A percentile compares a stretch with the other conserved stretches of the same genome.
These are phyloP conservation scores for Strigops habroptila DNA, from an alignment of 2,113 vertebrate genomes.

Conservation along the genomic window DNA sequence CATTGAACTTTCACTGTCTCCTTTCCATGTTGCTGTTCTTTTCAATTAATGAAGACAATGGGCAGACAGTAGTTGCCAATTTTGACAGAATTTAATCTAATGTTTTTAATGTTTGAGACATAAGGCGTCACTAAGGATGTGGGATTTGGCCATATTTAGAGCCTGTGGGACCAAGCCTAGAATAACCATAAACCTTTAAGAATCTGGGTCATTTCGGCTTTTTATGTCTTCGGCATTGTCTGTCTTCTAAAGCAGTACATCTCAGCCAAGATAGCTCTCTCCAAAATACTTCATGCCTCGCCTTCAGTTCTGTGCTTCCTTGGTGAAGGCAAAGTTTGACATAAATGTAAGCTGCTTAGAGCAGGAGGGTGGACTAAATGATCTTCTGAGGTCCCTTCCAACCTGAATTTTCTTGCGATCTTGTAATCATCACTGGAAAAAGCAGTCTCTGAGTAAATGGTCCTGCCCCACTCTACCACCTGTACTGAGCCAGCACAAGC, in stretches of 20 bases:
- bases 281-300: background rate
- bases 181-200: background rate
- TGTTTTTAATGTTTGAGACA: background rate
- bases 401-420: background rate
- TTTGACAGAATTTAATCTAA: background rate
- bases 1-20: background rate
- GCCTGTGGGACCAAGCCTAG: background rate
- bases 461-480: background rate
- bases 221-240: background rate
- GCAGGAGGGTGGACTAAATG: background rate
- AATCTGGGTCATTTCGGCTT: background rate
- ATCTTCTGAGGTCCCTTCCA: background rate
- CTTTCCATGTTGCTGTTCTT: background rate
- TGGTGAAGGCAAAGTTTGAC: background rate
- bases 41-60: conserved; percentile 31
- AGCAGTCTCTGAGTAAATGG: background rate
- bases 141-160: conserved; percentile 9
- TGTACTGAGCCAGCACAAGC: background rate
- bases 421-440: background rate
- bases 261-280: background rate
- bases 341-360: background rate
- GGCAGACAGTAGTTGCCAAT: background rate
- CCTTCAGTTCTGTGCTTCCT: background rate
- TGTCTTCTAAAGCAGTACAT: background rate
- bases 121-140: background rate